A percentile compares a stretch with the other conserved stretches of the same genome.
phyloP scores from a whole-genome alignment of 2,113 vertebrate genomes.

The Pelodiscus sinensis region DNA sequence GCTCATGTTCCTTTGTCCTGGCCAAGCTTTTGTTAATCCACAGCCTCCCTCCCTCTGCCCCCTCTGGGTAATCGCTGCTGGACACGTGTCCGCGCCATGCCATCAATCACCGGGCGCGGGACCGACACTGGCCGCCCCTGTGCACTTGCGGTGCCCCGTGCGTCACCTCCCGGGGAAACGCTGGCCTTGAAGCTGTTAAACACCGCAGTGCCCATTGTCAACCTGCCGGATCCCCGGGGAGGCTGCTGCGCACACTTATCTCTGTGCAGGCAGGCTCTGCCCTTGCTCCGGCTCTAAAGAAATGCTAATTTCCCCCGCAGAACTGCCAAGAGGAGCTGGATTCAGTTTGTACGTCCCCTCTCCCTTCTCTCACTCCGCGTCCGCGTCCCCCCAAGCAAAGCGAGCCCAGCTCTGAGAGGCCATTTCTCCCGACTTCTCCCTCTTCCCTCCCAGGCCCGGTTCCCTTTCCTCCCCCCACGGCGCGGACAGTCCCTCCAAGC shows the following conservation, averaged over 20 bases:
- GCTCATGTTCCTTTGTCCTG: background rate
- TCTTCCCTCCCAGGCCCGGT: background rate
- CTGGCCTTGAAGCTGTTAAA: constrained; percentile 38
- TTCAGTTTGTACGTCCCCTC: background rate
- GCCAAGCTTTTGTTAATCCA: constrained; percentile 11
- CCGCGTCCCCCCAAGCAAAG: background rate
- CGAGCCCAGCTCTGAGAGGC: background rate
- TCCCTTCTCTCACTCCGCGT: constrained; percentile 6
- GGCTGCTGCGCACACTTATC: constrained; percentile 53
- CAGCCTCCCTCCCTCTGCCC: background rate
- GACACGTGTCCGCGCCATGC: background rate
- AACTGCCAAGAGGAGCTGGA: constrained; percentile 24
- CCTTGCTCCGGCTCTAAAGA: constrained; percentile 55
- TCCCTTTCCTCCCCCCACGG: background rate
- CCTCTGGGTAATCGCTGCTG: background rate
- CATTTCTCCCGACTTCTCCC: background rate
- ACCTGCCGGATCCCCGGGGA: constrained; percentile 25
- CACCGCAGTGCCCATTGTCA: constrained; percentile 29
- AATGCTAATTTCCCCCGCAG: constrained; percentile 55
- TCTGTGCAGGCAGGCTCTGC: constrained; percentile 56
- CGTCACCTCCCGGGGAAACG: constrained; percentile 1
- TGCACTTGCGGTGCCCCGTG: background rate
- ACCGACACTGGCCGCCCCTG: background rate
- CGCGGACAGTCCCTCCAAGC: no score
- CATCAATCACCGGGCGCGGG: background rate